phyloP scores from a whole-genome alignment of 2,113 vertebrate genomes.

The Aramus guarauna region DNA sequence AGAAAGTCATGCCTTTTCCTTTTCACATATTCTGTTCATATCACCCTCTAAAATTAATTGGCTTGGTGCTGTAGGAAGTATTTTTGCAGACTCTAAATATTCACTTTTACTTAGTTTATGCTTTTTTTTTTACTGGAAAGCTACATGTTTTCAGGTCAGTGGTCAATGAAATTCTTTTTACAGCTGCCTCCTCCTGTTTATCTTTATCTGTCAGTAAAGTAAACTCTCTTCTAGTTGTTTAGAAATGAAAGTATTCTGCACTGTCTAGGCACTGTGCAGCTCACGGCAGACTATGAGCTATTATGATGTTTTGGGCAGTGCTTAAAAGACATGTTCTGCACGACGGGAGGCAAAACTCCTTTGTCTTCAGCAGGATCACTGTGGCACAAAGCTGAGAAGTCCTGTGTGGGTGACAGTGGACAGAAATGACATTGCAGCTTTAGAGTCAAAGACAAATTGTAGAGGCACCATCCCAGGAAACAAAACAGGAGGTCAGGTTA shows the following conservation, averaged over 20 bases:
- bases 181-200: constrained; percentile 74
- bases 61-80: not conserved
- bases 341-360: not conserved
- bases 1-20: not conserved
- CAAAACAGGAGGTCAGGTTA: not conserved
- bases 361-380: not conserved
- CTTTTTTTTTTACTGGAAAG: constrained; percentile 52
- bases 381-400: accelerated
- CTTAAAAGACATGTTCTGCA: not conserved
- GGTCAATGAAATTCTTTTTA: constrained; percentile 61
- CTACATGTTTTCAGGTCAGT: constrained; percentile 52
- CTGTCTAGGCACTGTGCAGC: not conserved
- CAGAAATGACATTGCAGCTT: not conserved
- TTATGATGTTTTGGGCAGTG: not conserved
- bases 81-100: not conserved
- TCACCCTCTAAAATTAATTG: not conserved
- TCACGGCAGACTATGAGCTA: not conserved
- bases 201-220: constrained; percentile 65
- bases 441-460: not conserved
- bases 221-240: constrained; percentile 59
- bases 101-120: constrained; percentile 21
- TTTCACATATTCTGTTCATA: not conserved
- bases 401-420: not conserved
- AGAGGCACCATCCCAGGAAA: not conserved
- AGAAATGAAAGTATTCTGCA: constrained; percentile 19